phyloP scores from a whole-genome alignment of 2,797 vertebrate species.

The Liparis tanakae region DNA sequence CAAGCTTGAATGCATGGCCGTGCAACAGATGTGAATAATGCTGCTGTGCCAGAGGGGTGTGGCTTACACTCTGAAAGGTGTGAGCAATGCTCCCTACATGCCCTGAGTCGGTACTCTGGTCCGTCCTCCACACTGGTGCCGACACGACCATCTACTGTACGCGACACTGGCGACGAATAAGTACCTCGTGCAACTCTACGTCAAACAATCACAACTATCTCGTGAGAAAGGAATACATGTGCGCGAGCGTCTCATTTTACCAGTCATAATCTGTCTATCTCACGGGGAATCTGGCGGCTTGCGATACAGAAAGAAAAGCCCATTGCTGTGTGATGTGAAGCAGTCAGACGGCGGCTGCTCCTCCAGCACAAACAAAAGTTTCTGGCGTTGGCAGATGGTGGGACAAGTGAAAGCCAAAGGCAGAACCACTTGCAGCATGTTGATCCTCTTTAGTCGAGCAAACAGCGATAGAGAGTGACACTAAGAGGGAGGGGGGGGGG shows the following conservation, averaged over 20 bases:
- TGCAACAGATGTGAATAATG: neutral
- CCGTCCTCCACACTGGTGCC: too few relatives aligned
- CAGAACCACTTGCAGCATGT: slow-evolving; percentile 44
- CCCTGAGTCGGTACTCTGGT: too few relatives aligned
- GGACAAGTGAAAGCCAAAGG: slow-evolving; percentile 34
- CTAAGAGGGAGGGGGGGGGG: neutral
- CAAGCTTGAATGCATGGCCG: neutral
- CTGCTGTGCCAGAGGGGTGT: neutral
- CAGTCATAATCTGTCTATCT: neutral
- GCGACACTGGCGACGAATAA: neutral
- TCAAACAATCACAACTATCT: neutral
- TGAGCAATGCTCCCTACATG: neutral
- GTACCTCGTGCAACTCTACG: neutral
- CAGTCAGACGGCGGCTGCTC: slow-evolving; percentile 12
- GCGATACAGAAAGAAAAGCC: slow-evolving; percentile 5
- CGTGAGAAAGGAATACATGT: neutral
- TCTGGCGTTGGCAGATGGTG: slow-evolving; percentile 50
- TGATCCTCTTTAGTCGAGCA: slow-evolving; percentile 49
- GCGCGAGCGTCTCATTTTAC: neutral
- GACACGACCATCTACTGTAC: too few relatives aligned
- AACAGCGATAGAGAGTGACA: slow-evolving; percentile 26
- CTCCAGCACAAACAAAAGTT: slow-evolving; percentile 37
- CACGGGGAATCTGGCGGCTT: neutral
- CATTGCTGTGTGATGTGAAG: slow-evolving; percentile 13
- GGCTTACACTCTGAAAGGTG: neutral